Evolutionary conservation across 2,113 vertebrate species (phyloP).

Genomic region (Centropus bengalensis): DNA sequence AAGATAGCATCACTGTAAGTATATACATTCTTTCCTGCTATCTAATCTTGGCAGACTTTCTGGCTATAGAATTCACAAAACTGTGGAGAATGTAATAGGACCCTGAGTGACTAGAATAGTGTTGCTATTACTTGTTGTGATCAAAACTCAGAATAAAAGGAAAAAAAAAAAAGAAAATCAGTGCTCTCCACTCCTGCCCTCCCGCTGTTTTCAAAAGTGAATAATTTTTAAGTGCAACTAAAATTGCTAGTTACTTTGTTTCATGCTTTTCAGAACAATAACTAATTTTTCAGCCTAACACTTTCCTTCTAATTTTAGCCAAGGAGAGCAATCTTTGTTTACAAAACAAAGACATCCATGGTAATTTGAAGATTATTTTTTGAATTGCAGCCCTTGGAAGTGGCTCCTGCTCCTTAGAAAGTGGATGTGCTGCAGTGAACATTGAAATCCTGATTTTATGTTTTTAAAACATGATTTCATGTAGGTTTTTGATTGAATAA

Average conservation of each 20-base stretch:
- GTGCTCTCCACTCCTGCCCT: not conserved
- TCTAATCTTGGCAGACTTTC: not conserved
- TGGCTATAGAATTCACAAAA: not conserved
- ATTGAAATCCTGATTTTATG: not conserved
- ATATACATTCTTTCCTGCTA: slow-evolving; percentile 1
- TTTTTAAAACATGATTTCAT: not conserved
- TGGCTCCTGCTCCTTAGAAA: not conserved
- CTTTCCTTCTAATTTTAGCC: not conserved
- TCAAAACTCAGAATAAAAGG: not conserved
- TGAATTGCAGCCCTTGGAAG: not conserved
- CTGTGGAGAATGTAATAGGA: not conserved
- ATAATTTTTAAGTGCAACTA: not conserved
- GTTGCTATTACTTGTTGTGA: not conserved
- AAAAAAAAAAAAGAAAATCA: not conserved
- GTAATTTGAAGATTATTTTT: not conserved
- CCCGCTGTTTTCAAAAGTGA: accelerated
- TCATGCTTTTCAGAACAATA: not conserved
- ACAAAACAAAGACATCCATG: not conserved
- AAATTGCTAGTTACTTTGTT: not conserved
- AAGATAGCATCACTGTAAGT: slow-evolving; percentile 95
- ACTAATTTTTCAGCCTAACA: not conserved
- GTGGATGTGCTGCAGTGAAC: not conserved
- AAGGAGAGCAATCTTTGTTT: not conserved
- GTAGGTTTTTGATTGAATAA: not conserved
- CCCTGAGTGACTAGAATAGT: not conserved